Evolutionary conservation across 2,888 invertebrate genomes (phyloP).

Genomic region (Trachelus tabidus): DNA sequence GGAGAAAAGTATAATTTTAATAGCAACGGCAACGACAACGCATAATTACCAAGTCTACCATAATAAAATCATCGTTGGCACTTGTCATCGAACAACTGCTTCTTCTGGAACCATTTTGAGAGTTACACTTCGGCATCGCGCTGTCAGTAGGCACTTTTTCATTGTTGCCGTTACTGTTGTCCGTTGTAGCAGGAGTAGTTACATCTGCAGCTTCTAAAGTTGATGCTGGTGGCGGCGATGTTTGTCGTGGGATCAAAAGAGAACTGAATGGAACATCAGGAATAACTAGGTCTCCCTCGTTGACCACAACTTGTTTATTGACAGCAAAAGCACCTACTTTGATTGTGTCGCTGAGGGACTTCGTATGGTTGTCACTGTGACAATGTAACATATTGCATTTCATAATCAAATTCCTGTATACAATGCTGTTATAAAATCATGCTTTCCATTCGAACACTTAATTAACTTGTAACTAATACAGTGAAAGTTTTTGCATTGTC

Average conservation of each 20-base stretch:
- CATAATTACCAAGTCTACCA: constrained; percentile 77
- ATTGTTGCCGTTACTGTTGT: constrained; percentile 61
- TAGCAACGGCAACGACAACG: constrained; percentile 35
- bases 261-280: constrained; percentile 77
- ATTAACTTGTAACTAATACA: background rate
- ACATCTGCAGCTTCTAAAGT: constrained; percentile 37
- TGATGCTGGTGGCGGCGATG: constrained; percentile 53
- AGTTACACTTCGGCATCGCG: constrained; percentile 60
- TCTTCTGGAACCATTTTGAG: constrained; percentile 64
- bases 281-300: constrained; percentile 70
- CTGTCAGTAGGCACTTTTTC: constrained; percentile 54
- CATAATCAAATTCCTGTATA: too few species aligned
- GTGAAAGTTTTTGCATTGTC: background rate
- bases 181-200: constrained; percentile 35
- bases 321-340: constrained; percentile 84
- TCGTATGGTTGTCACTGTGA: constrained; percentile 73
- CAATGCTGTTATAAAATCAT: background rate
- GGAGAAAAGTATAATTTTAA: too few species aligned
- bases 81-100: constrained; percentile 68
- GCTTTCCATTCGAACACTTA: constrained; percentile 1
- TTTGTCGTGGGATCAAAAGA: constrained; percentile 64
- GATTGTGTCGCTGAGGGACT: constrained; percentile 78
- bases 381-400: background rate
- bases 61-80: constrained; percentile 75
- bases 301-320: constrained; percentile 70